These are phyloP conservation scores for Rhea americana DNA, from an alignment of 2,113 vertebrate species.

Conservation along the genomic window DNA sequence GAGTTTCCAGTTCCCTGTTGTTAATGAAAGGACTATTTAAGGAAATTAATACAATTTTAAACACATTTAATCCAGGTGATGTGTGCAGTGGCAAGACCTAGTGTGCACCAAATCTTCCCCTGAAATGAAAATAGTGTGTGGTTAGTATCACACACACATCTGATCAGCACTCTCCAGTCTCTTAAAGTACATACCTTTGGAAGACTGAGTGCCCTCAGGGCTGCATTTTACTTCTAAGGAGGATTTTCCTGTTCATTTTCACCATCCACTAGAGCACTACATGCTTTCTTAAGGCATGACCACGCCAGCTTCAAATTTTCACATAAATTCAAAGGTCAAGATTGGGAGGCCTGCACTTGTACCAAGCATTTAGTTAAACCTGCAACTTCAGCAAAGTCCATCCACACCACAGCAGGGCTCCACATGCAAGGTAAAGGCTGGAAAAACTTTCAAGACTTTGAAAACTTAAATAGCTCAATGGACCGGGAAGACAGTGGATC, in stretches of 20 bases:
- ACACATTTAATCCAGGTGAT: neutral
- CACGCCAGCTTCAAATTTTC: neutral
- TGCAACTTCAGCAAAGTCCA: neutral
- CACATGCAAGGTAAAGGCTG: neutral
- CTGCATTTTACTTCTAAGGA: neutral
- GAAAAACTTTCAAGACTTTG: neutral
- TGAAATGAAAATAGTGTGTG: neutral
- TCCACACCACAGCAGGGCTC: neutral
- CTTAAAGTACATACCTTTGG: neutral
- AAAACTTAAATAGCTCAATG: neutral
- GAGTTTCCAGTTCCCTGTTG: neutral
- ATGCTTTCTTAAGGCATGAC: neutral
- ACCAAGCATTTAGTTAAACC: neutral
- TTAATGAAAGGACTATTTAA: neutral
- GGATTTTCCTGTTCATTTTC: neutral
- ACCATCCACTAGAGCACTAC: neutral
- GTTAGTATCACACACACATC: neutral
- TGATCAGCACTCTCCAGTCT: neutral
- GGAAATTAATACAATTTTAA: neutral
- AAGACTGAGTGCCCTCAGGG: neutral
- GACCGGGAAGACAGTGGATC: neutral
- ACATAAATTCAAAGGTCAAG: neutral
- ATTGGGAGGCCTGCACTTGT: neutral
- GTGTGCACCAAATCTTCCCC: neutral
- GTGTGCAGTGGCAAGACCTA: neutral